Conservation (phyloP, 23 tunicate species). For the Ascidia mentula region DNA sequence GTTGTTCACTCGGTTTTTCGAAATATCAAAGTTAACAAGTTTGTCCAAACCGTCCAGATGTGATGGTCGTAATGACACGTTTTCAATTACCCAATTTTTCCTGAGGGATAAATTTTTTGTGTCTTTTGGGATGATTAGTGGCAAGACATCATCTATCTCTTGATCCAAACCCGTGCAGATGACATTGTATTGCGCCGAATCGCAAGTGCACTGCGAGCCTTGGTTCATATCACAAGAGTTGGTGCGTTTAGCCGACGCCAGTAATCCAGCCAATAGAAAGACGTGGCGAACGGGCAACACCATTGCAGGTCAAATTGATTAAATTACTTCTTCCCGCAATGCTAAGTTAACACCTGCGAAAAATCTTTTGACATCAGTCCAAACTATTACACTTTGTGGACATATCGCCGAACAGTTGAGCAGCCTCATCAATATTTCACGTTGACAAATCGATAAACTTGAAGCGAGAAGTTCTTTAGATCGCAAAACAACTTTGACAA, state of each 20-base stretch:
- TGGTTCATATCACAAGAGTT: neutral
- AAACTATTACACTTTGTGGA: too few relatives aligned
- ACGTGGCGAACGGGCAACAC: neutral
- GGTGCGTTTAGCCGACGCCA: neutral
- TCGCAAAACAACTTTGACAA: too few relatives aligned
- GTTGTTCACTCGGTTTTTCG: conserved; percentile 24
- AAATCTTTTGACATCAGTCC: neutral
- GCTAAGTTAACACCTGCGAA: neutral
- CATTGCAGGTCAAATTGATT: neutral
- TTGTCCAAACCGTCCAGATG: conserved; percentile 7
- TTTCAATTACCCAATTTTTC: conserved; percentile 23
- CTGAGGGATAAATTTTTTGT: conserved; percentile 6
- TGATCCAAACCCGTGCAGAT: conserved; percentile 8
- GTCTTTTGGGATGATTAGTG: conserved; percentile 9
- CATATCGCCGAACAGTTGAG: neutral
- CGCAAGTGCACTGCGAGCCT: conserved; percentile 16
- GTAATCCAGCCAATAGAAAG: too few relatives aligned
- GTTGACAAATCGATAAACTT: conserved; percentile 1
- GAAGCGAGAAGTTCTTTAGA: neutral
- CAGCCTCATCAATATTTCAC: conserved; percentile 5
- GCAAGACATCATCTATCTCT: conserved; percentile 16
- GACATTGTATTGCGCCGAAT: neutral
- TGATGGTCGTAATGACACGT: neutral
- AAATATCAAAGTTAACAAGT: conserved; percentile 16
- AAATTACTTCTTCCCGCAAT: neutral